Evolutionary conservation across 53 echinoderm and acorn worm genomes (phyloP).

Genomic region (Echinometra lucunter): DNA sequence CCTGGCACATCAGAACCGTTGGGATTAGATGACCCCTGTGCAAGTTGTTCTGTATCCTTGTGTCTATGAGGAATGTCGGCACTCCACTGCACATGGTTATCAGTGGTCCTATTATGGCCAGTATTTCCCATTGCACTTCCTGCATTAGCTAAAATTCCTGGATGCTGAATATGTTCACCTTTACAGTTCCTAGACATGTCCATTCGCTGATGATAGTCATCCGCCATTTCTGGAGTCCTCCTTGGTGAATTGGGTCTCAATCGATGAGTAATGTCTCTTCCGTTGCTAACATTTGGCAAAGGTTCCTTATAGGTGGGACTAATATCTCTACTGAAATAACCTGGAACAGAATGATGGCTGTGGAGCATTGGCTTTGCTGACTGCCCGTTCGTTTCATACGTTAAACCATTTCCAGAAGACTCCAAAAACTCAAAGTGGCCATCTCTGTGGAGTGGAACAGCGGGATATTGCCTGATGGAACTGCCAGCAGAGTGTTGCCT

Average conservation of each 20-base stretch:
- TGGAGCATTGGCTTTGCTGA: not conserved
- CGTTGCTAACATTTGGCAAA: not conserved
- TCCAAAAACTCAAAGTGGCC: not conserved
- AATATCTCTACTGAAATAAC: not conserved
- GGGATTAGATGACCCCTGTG: not conserved
- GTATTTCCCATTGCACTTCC: constrained; percentile 16
- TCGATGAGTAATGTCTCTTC: constrained; percentile 18
- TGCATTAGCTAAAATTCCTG: not conserved
- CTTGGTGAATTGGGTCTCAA: not conserved
- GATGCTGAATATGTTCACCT: constrained; percentile 19
- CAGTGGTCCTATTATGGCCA: not conserved
- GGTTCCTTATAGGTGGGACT: not conserved
- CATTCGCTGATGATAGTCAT: not conserved
- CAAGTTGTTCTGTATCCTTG: not conserved
- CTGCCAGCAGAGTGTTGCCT: not conserved
- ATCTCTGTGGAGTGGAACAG: not conserved
- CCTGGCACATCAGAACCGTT: not conserved
- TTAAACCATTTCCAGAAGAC: constrained; percentile 21
- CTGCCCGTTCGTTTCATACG: not conserved
- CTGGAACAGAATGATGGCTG: not conserved
- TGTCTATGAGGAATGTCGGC: not conserved
- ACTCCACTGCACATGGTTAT: constrained; percentile 19
- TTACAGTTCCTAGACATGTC: not conserved
- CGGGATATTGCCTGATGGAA: not conserved
- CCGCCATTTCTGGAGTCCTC: not conserved